These are phyloP conservation scores for Neotoxoptera formosana DNA, from an alignment of 1,140 invertebrate species.

Conservation along the genomic window DNA sequence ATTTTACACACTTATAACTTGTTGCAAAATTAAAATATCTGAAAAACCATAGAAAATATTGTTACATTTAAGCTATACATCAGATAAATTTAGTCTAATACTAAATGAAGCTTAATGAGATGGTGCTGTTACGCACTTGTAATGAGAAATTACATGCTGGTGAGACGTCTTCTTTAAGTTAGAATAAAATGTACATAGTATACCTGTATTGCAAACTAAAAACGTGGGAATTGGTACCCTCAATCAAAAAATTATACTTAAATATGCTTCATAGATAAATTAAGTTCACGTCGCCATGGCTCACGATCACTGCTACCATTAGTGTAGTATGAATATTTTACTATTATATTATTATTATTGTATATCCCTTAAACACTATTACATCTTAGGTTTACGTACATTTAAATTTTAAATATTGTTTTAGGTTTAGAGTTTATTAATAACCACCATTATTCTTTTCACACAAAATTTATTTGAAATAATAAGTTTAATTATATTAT, in stretches of 20 bases:
- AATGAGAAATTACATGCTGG: neutral
- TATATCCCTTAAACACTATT: neutral
- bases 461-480: neutral
- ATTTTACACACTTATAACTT: too few relatives aligned
- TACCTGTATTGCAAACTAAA: neutral
- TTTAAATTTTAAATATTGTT: constrained; percentile 27
- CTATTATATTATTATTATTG: constrained; percentile 24
- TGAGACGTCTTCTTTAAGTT: neutral
- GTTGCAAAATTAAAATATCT: neutral
- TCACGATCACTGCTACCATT: neutral
- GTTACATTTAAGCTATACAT: neutral
- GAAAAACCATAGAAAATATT: neutral
- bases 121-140: neutral
- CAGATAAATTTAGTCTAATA: neutral
- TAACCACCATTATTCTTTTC: neutral
- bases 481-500: constrained; percentile 15
- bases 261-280: neutral
- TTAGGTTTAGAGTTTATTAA: constrained; percentile 37
- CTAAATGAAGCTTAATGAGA: neutral
- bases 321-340: constrained; percentile 3
- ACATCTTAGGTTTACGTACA: constrained; percentile 24
- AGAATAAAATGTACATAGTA: neutral
- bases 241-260: neutral
- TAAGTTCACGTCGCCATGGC: neutral
- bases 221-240: neutral